Base-by-base conservation (phyloP, 2,797 vertebrate genomes). In the Pogonophryne albipinna region DNA sequence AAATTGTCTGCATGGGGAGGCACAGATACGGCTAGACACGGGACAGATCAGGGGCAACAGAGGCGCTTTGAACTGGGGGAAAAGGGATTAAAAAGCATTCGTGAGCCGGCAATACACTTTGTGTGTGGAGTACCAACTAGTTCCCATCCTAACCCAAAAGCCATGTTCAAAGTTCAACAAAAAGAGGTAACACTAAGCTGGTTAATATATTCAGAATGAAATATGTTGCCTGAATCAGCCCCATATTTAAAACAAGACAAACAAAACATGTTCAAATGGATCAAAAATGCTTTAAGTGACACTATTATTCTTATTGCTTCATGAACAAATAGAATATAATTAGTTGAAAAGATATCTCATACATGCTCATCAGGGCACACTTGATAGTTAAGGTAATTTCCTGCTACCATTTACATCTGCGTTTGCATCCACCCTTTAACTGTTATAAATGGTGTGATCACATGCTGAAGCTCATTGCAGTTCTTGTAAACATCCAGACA, bases 21-120 rank as follows among this genome's bases (percentile, higher is more conserved):
- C 80, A 85, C 77, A 73, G 78, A 90, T 86, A 88, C 16, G 20
- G 73, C 78, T 47, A 82, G 74, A 82, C 83, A 80, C 15, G 17
- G 87, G 80, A 58, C 78, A 74, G 76, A 79, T 75, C 57, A 52
- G 70, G 59, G 77, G 75, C 69, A 80, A 84, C 17, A 85, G 74
- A 76, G 66, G 78, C 8, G 56, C 80, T 90, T 87, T 92, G 89
- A 91, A 90, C 80, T 74, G 81, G 72, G 80, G 68, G 71, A 46
- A 76, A 41, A 63, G 83, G 86, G 88, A 91, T 93, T 92, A 90
- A 80, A 88, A 66, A 80, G 86, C 64, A 78, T 91, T 90, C 89
- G 81, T 51, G 79, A 78, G 74, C 17, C 47, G 53, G 78, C 51
- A 68, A 62, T 61, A 76, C 61, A 1, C 64, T 74, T 1, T 49